Conservation (phyloP, 2,113 vertebrate genomes). For the Cairina moschata region DNA sequence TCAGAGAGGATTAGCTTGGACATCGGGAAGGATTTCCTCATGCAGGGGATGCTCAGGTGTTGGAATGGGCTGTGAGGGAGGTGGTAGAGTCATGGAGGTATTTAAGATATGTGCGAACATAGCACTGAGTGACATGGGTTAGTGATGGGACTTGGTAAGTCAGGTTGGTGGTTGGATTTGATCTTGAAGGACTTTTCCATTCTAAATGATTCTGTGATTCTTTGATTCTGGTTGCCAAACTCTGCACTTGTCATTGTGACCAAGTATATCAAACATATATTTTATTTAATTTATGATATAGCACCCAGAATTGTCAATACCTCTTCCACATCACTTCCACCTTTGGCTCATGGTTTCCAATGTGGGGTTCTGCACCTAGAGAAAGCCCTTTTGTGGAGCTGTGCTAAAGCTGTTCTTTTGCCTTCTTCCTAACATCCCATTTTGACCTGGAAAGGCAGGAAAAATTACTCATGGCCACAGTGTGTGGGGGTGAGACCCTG, state of each 20-base stretch:
- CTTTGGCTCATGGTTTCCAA: background rate
- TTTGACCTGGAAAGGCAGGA: background rate
- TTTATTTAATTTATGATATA: background rate
- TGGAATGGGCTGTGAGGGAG: no score
- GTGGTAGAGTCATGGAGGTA: background rate
- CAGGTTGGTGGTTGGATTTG: background rate
- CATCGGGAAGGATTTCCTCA: no score
- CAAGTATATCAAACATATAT: background rate
- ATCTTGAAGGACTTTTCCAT: background rate
- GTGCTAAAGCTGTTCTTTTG: background rate
- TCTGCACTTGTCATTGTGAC: background rate
- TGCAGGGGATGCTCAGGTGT: no score
- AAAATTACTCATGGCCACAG: background rate
- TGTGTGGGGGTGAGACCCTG: background rate
- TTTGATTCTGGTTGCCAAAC: background rate
- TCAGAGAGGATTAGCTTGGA: no score
- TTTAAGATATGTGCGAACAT: background rate
- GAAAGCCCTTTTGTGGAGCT: background rate
- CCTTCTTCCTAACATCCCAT: background rate
- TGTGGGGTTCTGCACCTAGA: background rate
- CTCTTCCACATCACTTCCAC: background rate
- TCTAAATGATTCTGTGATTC: background rate
- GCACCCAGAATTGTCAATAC: background rate
- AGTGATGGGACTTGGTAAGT: no score
- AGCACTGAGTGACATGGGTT: background rate